Conservation (phyloP, 2,888 invertebrate species). For the Maniola hyperantus region DNA sequence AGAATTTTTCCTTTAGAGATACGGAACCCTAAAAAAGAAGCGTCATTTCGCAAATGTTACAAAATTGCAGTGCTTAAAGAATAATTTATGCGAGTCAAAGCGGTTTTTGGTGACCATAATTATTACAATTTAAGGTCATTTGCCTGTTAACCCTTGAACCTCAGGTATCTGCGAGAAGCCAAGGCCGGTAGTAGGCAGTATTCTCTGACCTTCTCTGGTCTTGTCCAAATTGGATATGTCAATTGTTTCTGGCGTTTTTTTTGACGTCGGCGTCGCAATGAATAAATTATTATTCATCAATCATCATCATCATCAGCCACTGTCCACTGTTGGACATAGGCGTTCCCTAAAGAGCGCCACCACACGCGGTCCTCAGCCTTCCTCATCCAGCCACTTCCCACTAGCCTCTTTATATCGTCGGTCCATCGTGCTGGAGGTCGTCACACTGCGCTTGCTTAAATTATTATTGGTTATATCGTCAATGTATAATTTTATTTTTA, state of each 20-base stretch:
- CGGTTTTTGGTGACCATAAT: slow-evolving; percentile 14
- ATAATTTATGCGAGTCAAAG: slow-evolving; percentile 6
- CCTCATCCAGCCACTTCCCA: too few relatives aligned
- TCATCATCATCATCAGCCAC: too few relatives aligned
- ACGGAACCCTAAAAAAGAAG: neutral
- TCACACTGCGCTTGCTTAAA: too few relatives aligned
- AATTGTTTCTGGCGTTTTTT: slow-evolving; percentile 22
- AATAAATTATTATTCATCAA: slow-evolving; percentile 6
- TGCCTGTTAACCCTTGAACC: slow-evolving; percentile 27
- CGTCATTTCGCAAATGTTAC: slow-evolving; percentile 7
- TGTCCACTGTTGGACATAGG: too few relatives aligned
- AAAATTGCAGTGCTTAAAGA: slow-evolving; percentile 14
- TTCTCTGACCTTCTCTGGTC: slow-evolving; percentile 30
- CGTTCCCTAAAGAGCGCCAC: too few relatives aligned
- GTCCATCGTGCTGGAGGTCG: too few relatives aligned
- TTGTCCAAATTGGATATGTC: slow-evolving; percentile 23
- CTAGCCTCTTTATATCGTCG: too few relatives aligned
- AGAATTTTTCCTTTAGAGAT: too few relatives aligned
- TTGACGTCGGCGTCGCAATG: neutral
- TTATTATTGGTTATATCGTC: too few relatives aligned
- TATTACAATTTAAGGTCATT: slow-evolving; percentile 16
- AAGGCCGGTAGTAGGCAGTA: slow-evolving; percentile 26
- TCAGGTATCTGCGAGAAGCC: slow-evolving; percentile 21
- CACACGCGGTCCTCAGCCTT: too few relatives aligned
- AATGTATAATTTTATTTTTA: too few relatives aligned